Percentiles rank a stretch among this genome's conserved stretches.
Evolutionary conservation across 1,140 invertebrate species (phyloP).

Genomic region (Sitophilus oryzae): DNA sequence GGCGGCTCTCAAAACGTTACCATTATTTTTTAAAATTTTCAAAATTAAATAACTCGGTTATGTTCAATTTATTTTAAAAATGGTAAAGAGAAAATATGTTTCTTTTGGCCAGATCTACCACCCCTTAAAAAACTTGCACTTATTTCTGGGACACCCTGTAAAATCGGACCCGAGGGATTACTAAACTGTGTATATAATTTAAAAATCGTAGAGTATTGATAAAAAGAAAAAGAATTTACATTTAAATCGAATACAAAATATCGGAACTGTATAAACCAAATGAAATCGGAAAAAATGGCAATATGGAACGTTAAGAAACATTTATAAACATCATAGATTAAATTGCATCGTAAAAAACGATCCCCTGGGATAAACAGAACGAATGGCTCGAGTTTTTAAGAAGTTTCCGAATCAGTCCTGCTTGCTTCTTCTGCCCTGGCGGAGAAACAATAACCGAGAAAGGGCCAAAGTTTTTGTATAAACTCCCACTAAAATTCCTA

Average conservation of each 20-base stretch:
- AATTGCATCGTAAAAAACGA: constrained; percentile 16
- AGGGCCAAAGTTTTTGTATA: constrained; percentile 21
- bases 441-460: constrained; percentile 16
- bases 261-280: neutral
- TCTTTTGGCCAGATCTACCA: too few species aligned
- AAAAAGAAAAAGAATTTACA: neutral
- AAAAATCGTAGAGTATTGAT: too few species aligned
- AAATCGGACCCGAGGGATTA: too few species aligned
- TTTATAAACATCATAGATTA: constrained; percentile 16
- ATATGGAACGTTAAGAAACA: constrained; percentile 4
- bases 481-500: constrained; percentile 17
- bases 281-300: constrained; percentile 4
- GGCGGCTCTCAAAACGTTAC: too few species aligned
- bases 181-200: too few species aligned
- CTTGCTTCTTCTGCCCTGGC: neutral
- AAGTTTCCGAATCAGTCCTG: constrained; percentile 17
- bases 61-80: too few species aligned
- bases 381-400: constrained; percentile 15
- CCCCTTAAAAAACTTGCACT: too few species aligned
- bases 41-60: too few species aligned
- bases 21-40: too few species aligned
- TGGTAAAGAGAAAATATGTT: too few species aligned
- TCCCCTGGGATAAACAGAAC: constrained; percentile 7
- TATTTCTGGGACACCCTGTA: too few species aligned
- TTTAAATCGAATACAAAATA: constrained; percentile 40